These are phyloP conservation scores for Morone saxatilis DNA, from an alignment of 2,113 vertebrate genomes.

Conservation along the genomic window DNA sequence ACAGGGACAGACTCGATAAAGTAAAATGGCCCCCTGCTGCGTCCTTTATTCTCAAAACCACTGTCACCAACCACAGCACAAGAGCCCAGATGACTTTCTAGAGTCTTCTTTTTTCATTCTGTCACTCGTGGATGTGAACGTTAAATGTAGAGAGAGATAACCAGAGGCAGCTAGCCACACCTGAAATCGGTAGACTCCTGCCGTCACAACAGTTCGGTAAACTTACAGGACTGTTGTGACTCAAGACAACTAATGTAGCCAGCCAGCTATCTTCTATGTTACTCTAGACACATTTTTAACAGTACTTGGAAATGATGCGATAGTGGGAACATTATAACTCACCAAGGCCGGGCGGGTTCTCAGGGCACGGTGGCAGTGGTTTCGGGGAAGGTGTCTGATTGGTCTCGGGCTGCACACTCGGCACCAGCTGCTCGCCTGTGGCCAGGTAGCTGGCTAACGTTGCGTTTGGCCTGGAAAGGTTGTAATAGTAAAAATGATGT, in stretches of 20 bases:
- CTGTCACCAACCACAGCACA: too few relatives aligned
- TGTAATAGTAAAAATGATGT: slow-evolving; percentile 86
- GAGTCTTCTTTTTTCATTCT: neutral
- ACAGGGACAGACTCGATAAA: neutral
- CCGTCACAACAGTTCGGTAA: too few relatives aligned
- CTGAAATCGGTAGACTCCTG: neutral
- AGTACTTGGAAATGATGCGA: neutral
- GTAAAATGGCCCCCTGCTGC: neutral
- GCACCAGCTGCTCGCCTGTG: slow-evolving; percentile 81
- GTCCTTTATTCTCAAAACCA: neutral
- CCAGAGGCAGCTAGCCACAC: neutral
- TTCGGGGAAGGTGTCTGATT: slow-evolving; percentile 88
- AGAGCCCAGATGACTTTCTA: too few relatives aligned
- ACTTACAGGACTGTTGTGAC: neutral
- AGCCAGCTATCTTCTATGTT: too few relatives aligned
- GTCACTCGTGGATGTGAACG: too few relatives aligned
- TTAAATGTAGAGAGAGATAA: neutral
- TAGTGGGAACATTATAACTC: slow-evolving; percentile 62
- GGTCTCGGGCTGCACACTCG: slow-evolving; percentile 84
- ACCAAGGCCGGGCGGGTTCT: slow-evolving; percentile 93
- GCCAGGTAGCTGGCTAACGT: slow-evolving; percentile 86
- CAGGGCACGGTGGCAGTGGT: slow-evolving; percentile 92
- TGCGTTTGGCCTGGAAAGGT: slow-evolving; percentile 89
- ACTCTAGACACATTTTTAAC: neutral
- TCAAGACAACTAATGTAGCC: neutral